Evolutionary conservation across 2,113 vertebrate species (phyloP).

Genomic region (Otis tarda): DNA sequence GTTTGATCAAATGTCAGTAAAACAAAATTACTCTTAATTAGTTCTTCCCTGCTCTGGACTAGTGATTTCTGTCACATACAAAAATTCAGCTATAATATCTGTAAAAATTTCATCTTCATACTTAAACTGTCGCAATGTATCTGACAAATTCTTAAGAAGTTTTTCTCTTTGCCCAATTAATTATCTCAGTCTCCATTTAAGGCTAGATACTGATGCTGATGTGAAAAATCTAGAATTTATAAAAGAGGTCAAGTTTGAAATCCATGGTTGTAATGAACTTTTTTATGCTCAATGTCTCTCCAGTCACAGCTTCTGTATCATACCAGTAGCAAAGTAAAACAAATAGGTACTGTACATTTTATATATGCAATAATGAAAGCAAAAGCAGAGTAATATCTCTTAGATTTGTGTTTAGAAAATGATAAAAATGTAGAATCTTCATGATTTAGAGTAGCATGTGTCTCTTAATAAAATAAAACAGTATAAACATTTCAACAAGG

Average conservation of each 20-base stretch:
- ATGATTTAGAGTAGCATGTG: neutral
- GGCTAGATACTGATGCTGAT: neutral
- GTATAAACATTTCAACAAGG: neutral
- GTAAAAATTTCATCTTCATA: neutral
- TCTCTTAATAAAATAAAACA: neutral
- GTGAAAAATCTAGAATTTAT: neutral
- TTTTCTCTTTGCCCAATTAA: neutral
- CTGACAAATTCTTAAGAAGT: neutral
- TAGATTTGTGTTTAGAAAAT: neutral
- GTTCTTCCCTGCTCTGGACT: neutral
- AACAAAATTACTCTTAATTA: neutral
- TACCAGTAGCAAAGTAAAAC: neutral
- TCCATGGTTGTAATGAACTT: neutral
- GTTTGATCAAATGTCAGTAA: neutral
- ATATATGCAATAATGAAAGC: neutral
- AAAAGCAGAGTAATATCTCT: neutral
- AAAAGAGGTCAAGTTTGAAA: neutral
- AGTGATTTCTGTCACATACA: neutral
- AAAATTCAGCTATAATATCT: neutral
- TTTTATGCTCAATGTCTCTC: neutral
- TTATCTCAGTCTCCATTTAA: neutral
- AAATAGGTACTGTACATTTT: accelerated
- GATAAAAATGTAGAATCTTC: neutral
- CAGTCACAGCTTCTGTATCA: neutral
- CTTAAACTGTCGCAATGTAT: neutral